Base-by-base conservation (phyloP, 2,888 invertebrate genomes). In the Morinoia aosen region DNA sequence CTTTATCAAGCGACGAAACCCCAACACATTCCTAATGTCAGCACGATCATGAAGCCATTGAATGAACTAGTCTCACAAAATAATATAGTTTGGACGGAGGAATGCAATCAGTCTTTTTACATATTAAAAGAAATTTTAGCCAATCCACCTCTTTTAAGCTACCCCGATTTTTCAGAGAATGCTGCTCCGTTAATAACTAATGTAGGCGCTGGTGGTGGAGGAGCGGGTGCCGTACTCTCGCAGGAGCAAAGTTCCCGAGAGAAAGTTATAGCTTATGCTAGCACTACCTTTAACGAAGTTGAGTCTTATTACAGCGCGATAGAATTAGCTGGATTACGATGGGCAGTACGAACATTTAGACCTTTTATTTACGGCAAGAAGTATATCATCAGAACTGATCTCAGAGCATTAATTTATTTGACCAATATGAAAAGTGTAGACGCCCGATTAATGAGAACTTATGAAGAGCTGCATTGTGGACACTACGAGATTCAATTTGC, bases 381-480 rank as follows among this genome's bases (percentile, higher is more conserved):
- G 56, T 94, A 61, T 14, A 58, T 94, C 10, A 61, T 94, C 48
- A 48, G 93, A 12, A 93, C 93, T n/a, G 93, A 93, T 93, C 93
- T 8, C 57, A 25, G 93, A 33, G 57, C 93, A 3, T 40, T 93
- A 19, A 56, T 93, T 93, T 58, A 93, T 58, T 57, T 93, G 56
- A 57, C 4, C 58, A 93, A 93, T 57, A 11, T 94, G n/a, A 58
- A 94, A 58, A 94, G 8, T 25, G 58, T 94, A 10, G 39, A 94
- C 94, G 58, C 61, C 12, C 2, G 94, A 25, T 58, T 94, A 39
- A 61, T 61, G 40, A 94, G 94, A 39, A 94, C 94, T 16, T 93
- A 57, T 8, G 57, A 58, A 19, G 93, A 93, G 40, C 93, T 93
- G 33, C 90, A 90, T 14, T 90, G 90, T 56, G 93, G 93, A 14